phyloP scores from a whole-genome alignment of 1,140 invertebrate species.

The Solen grandis region DNA sequence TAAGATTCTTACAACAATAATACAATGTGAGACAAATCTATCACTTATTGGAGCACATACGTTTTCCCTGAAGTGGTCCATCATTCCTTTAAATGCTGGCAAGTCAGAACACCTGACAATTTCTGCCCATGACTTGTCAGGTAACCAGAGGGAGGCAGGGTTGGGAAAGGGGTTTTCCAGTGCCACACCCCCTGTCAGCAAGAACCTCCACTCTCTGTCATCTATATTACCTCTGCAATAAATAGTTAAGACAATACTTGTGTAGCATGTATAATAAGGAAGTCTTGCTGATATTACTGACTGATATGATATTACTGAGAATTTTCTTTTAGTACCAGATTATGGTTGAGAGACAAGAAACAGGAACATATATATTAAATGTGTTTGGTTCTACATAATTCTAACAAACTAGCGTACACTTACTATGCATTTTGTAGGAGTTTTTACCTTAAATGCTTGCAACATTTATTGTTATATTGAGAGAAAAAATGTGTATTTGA shows the following conservation, averaged over 20 bases:
- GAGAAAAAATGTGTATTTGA: too few species aligned
- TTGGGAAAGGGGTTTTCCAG: slow-evolving; percentile 80
- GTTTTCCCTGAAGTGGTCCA: slow-evolving; percentile 78
- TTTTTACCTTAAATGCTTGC: too few species aligned
- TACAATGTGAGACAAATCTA: background rate
- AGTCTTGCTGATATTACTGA: too few species aligned
- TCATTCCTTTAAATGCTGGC: slow-evolving; percentile 77
- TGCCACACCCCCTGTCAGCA: slow-evolving; percentile 80
- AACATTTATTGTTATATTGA: too few species aligned
- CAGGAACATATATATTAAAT: slow-evolving; percentile 20
- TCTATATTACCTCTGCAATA: slow-evolving; percentile 76
- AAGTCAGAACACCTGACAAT: slow-evolving; percentile 78
- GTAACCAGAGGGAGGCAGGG: slow-evolving; percentile 77
- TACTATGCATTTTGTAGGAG: too few species aligned
- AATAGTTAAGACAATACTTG: too few species aligned
- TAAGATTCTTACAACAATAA: too few species aligned
- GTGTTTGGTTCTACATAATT: background rate
- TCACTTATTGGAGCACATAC: slow-evolving; percentile 62
- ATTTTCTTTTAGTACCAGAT: too few species aligned
- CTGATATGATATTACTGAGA: too few species aligned
- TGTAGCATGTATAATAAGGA: too few species aligned
- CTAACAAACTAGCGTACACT: too few species aligned
- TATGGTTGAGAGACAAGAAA: too few species aligned
- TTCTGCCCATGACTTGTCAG: slow-evolving; percentile 80
- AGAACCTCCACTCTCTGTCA: slow-evolving; percentile 79